These are phyloP conservation scores for Pomacea maculata DNA, from an alignment of 1,140 invertebrate genomes.

Conservation along the genomic window DNA sequence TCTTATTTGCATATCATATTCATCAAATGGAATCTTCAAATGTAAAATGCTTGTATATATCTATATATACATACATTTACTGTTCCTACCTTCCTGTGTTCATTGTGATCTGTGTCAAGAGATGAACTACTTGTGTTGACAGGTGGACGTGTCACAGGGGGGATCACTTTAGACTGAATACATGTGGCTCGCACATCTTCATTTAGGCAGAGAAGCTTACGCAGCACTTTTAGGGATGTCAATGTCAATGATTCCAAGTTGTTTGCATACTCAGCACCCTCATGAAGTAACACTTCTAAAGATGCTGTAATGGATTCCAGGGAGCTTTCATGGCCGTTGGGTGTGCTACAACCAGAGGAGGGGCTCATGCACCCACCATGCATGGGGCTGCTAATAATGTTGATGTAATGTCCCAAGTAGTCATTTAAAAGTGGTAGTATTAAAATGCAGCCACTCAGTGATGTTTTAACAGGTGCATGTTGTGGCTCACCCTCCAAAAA, in stretches of 20 bases:
- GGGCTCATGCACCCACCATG: neutral
- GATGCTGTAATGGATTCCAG: constrained; percentile 44
- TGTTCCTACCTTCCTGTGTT: neutral
- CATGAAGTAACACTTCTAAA: constrained; percentile 33
- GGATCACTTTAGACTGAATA: neutral
- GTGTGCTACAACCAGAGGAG: constrained; percentile 15
- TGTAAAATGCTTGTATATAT: no score
- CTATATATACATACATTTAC: neutral
- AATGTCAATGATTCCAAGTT: constrained; percentile 38
- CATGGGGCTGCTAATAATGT: constrained; percentile 27
- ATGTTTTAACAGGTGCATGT: neutral
- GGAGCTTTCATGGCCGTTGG: constrained; percentile 30
- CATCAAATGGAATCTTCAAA: no score
- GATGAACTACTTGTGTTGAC: neutral
- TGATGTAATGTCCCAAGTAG: constrained; percentile 42
- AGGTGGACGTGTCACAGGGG: neutral
- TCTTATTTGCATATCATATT: no score
- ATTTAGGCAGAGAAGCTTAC: constrained; percentile 33
- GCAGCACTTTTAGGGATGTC: constrained; percentile 29
- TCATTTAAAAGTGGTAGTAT: constrained; percentile 40
- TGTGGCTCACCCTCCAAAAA: no score
- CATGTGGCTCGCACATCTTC: constrained; percentile 22
- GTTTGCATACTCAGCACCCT: constrained; percentile 40
- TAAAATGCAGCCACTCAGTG: constrained; percentile 9
- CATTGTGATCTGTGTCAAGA: neutral